These are phyloP conservation scores for Agrochola litura DNA, from an alignment of 2,888 invertebrate species.

Conservation along the genomic window DNA sequence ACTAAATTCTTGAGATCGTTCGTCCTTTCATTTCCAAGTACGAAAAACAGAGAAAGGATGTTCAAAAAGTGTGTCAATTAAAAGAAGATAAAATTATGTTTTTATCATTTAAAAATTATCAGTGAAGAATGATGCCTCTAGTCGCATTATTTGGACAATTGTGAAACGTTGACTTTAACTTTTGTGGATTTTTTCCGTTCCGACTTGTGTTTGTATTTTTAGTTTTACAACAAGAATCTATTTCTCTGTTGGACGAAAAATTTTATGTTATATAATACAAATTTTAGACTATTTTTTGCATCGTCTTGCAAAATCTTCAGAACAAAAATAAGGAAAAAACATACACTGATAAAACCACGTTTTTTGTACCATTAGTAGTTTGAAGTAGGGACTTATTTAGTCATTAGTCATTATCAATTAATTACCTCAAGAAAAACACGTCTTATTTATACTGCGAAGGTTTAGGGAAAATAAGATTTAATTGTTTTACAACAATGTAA, in stretches of 20 bases:
- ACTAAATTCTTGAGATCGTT: slow-evolving; percentile 11
- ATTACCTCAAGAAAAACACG: slow-evolving; percentile 3
- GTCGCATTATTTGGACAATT: slow-evolving; percentile 59
- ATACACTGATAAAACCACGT: background rate
- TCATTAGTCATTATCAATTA: background rate
- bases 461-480: background rate
- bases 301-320: background rate
- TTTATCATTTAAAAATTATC: slow-evolving; percentile 3
- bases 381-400: background rate
- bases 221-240: background rate
- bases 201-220: slow-evolving; percentile 27
- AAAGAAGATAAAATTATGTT: background rate
- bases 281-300: background rate
- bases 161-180: slow-evolving; percentile 43
- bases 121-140: slow-evolving; percentile 16
- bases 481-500: background rate
- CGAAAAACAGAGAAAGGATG: slow-evolving; percentile 28
- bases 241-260: background rate
- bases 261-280: no score
- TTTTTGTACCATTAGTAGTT: background rate
- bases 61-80: slow-evolving; percentile 31
- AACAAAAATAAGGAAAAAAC: background rate
- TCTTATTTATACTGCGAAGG: background rate
- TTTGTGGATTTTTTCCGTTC: slow-evolving; percentile 42
- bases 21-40: slow-evolving; percentile 25